A percentile compares a stretch with the other conserved stretches of the same genome.
Evolutionary conservation across 2,888 invertebrate species (phyloP).

Genomic region (Drosophila greeni): DNA sequence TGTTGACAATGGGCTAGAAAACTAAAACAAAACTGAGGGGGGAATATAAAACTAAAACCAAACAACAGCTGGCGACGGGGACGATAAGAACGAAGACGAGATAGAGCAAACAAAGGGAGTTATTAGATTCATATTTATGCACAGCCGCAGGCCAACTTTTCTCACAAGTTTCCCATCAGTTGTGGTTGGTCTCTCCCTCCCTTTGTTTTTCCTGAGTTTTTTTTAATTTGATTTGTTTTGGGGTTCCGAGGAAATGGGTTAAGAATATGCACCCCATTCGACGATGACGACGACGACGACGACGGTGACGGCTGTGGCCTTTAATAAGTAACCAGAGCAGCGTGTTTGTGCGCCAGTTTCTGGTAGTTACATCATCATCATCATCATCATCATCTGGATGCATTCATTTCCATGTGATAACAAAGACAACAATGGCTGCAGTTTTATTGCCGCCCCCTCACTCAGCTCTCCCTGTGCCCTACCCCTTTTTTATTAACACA

Average conservation of each 20-base stretch:
- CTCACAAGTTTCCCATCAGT: slow-evolving; percentile 14
- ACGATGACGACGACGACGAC: neutral
- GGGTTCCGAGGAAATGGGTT: slow-evolving; percentile 52
- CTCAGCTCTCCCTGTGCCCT: neutral
- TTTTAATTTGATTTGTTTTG: slow-evolving; percentile 40
- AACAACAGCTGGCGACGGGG: slow-evolving; percentile 26
- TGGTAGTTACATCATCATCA: slow-evolving; percentile 24
- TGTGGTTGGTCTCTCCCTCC: neutral
- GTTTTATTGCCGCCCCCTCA: slow-evolving; percentile 11
- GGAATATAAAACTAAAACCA: slow-evolving; percentile 10
- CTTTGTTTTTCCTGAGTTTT: neutral
- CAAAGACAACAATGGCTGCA: slow-evolving; percentile 27
- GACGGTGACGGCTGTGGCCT: slow-evolving; percentile 4
- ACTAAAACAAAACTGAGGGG: slow-evolving; percentile 38
- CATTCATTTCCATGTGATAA: slow-evolving; percentile 35
- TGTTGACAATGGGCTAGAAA: slow-evolving; percentile 36
- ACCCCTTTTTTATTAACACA: slow-evolving; percentile 26
- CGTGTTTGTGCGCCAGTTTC: slow-evolving; percentile 12
- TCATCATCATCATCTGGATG: slow-evolving; percentile 8
- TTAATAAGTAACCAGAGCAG: slow-evolving; percentile 5
- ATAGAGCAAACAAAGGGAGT: slow-evolving; percentile 50
- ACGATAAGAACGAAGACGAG: slow-evolving; percentile 52
- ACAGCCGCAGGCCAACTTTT: slow-evolving; percentile 15
- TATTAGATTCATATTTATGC: slow-evolving; percentile 59
- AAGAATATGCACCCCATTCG: slow-evolving; percentile 62